A percentile compares a stretch with the other conserved stretches of the same genome.
These are phyloP conservation scores for Drosophila subquinaria DNA, from an alignment of 2,888 invertebrate species.

Conservation along the genomic window DNA sequence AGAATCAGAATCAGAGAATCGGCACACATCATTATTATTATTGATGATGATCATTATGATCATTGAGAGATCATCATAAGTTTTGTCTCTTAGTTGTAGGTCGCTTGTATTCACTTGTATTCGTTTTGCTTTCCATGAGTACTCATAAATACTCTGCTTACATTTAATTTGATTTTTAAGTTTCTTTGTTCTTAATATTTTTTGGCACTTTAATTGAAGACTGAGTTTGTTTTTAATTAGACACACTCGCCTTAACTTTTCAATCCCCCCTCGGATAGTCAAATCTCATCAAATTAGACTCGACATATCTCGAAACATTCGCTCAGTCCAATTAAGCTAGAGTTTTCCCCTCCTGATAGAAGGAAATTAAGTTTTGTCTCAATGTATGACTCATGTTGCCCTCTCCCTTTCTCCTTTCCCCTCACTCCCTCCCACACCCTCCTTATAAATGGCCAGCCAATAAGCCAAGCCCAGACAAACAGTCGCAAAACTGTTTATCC, in stretches of 20 bases:
- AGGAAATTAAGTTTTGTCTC: conserved; percentile 42
- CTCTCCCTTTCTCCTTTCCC: background rate
- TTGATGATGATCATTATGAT: conserved; percentile 42
- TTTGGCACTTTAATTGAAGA: conserved; percentile 27
- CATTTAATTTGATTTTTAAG: conserved; percentile 36
- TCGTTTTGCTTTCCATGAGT: conserved; percentile 71
- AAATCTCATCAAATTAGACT: conserved; percentile 58
- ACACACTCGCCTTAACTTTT: conserved; percentile 36
- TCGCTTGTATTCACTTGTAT: conserved; percentile 39
- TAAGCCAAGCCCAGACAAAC: conserved; percentile 57
- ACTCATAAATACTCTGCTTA: conserved; percentile 7
- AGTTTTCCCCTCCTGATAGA: conserved; percentile 19
- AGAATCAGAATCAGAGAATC: conserved; percentile 52
- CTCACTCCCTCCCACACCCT: too few relatives aligned
- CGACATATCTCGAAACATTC: conserved; percentile 54
- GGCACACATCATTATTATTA: conserved; percentile 63
- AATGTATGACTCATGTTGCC: conserved; percentile 44
- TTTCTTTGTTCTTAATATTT: conserved; percentile 37
- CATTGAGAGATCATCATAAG: conserved; percentile 16
- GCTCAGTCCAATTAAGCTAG: conserved; percentile 60
- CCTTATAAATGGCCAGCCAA: conserved; percentile 34
- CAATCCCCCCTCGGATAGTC: background rate
- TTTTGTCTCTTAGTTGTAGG: conserved; percentile 29
- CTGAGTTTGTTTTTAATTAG: conserved; percentile 68
- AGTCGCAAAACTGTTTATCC: conserved; percentile 64